Percentiles rank a stretch among this genome's conserved stretches.
Evolutionary conservation across 1,140 invertebrate genomes (phyloP).

Genomic region (Pseudomyrmex pallidus): DNA sequence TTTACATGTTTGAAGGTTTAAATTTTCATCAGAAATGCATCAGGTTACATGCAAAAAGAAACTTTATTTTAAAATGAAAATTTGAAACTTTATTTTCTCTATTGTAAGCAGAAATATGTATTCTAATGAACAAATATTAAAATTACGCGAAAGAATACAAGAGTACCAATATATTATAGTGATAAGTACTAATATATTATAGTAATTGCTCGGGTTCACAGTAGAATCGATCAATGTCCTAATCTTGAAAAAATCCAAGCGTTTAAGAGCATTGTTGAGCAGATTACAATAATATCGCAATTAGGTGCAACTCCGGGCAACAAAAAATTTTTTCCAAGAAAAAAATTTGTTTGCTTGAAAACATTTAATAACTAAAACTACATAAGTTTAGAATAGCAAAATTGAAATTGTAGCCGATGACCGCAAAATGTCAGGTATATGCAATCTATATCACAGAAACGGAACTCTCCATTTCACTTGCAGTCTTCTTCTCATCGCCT

Average conservation of each 20-base stretch:
- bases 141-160: slow-evolving; percentile 30
- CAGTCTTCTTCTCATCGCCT: slow-evolving; percentile 83
- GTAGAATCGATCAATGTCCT: neutral
- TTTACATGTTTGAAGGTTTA: too few species aligned
- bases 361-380: too few species aligned
- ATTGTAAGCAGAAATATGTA: slow-evolving; percentile 15
- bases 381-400: too few species aligned
- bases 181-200: neutral
- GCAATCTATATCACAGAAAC: slow-evolving; percentile 84
- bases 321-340: neutral
- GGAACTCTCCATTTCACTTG: slow-evolving; percentile 79
- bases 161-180: neutral
- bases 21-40: too few species aligned
- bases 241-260: slow-evolving; percentile 1
- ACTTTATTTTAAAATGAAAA: too few species aligned
- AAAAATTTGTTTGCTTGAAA: too few species aligned
- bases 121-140: slow-evolving; percentile 44
- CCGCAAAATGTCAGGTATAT: neutral
- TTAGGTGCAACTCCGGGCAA: neutral
- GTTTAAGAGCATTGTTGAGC: neutral
- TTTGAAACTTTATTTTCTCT: slow-evolving; percentile 17
- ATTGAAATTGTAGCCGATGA: neutral
- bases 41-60: too few species aligned
- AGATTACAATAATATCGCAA: neutral
- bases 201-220: neutral